Percentiles rank a stretch among this genome's conserved stretches.
Conservation (phyloP, 2,888 invertebrate species). For the Scaptomyza parva region DNA sequence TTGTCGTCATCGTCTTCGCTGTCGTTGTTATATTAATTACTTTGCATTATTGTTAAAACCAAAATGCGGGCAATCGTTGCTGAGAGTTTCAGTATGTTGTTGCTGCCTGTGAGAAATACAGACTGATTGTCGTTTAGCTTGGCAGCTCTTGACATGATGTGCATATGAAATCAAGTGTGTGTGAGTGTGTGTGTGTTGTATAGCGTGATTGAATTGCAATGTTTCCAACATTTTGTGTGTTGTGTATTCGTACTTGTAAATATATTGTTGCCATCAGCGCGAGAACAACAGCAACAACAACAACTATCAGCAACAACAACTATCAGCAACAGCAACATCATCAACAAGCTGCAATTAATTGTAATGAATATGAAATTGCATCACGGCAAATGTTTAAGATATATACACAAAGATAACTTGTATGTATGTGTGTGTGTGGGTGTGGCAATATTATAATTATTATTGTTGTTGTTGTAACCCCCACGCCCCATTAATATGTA, state of each 20-base stretch:
- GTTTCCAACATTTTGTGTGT: slow-evolving; percentile 11
- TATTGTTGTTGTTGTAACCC: slow-evolving; percentile 14
- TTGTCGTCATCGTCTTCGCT: slow-evolving; percentile 1
- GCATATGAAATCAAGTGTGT: slow-evolving; percentile 44
- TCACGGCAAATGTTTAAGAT: slow-evolving; percentile 39
- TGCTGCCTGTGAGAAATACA: slow-evolving; percentile 30
- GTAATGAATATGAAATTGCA: slow-evolving; percentile 62
- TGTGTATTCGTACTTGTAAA: slow-evolving; percentile 16
- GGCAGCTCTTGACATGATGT: slow-evolving; percentile 49
- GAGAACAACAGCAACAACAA: slow-evolving; percentile 1
- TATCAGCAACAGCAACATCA: no score
- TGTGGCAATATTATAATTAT: slow-evolving; percentile 43
- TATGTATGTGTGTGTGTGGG: slow-evolving; percentile 47
- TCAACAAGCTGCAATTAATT: slow-evolving; percentile 62
- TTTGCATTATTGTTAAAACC: slow-evolving; percentile 80
- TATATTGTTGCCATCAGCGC: slow-evolving; percentile 17
- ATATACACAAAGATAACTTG: slow-evolving; percentile 41
- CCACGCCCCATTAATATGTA: slow-evolving; percentile 45
- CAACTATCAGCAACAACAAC: background rate
- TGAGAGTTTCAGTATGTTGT: slow-evolving; percentile 3
- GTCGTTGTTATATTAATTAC: slow-evolving; percentile 71
- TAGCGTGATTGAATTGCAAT: slow-evolving; percentile 52
- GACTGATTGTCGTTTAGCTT: slow-evolving; percentile 43
- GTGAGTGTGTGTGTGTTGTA: no score
- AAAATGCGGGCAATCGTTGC: slow-evolving; percentile 58